Base-by-base conservation (phyloP, 2,113 vertebrate species). In the Dolichotis patagonum region DNA sequence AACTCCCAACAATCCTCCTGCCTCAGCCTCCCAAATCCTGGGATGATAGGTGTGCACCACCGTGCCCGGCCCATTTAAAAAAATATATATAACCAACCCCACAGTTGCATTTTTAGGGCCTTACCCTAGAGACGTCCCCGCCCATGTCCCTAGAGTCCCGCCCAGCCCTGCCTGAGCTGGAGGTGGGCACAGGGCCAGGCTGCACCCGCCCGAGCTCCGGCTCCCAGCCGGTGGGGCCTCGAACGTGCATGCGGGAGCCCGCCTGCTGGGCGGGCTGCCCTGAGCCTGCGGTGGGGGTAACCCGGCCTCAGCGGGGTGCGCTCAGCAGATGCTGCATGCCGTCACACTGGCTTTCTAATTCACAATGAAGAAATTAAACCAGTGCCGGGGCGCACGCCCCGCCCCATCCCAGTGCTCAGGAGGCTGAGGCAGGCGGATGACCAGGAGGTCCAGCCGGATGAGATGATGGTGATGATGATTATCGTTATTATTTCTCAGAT, bases 241-340 rank as follows among this genome's bases (percentile, higher is more conserved):
- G 0, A 10, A 22, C n/a, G 12, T 46, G 73, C 43, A 77, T 43
- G 41, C n/a, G 1, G 22, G 0, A 4, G 26, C 28, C 43, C 75
- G 32, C 43, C 43, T 78, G 28, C 43, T 30, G 75, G 30, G 30
- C 4, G 49, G 54, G 30, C 32, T 11, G 49, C 46, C 10, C 16
- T 54, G 17, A 32, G 32, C 3, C n/a, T n/a, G 77, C 11, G 30
- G 52, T 6, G 30, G 35, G 16, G 35, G 17, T n/a, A 54, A n/a
- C 49, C 46, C 2, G 3, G 17, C 17, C 77, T 54, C 5, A 12
- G 17, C 32, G 9, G 38, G 19, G 32, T 1, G 1, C 8, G 10
- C 32, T 19, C n/a, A 5, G 8, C 52, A 56, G 78, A 8, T 2
- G 14, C n/a, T 16, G 6, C 28, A 22, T 0, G 19, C 14, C 22